Evolutionary conservation across 2,888 invertebrate species (phyloP).

Genomic region (Macaria notata): DNA sequence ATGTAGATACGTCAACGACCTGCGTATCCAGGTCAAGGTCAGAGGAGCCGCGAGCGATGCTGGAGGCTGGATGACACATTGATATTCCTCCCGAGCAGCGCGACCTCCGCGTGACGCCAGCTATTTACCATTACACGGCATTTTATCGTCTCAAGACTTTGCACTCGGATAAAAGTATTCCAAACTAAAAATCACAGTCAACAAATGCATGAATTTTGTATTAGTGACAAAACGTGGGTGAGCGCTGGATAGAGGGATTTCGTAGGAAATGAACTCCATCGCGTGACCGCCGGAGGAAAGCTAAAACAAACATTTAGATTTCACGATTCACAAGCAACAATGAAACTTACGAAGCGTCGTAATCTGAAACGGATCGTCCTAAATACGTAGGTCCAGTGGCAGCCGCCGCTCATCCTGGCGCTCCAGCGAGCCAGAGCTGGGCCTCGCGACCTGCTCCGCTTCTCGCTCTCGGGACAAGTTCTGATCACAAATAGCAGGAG

Average conservation of each 20-base stretch:
- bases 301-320: constrained; percentile 6
- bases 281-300: not conserved
- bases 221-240: not conserved
- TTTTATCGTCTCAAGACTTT: not conserved
- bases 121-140: constrained; percentile 1
- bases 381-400: constrained; percentile 55
- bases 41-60: constrained; percentile 7
- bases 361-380: constrained; percentile 50
- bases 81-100: constrained; percentile 25
- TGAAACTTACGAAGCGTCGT: constrained; percentile 39
- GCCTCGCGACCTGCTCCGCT: constrained; percentile 7
- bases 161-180: not conserved
- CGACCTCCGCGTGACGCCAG: constrained; percentile 2
- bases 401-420: constrained; percentile 48
- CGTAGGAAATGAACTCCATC: constrained; percentile 4
- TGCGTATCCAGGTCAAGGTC: constrained; percentile 44
- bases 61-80: constrained; percentile 22
- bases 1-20: constrained; percentile 39
- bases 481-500: constrained; percentile 69
- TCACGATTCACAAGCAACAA: constrained; percentile 10
- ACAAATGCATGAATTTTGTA: too few relatives aligned
- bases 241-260: not conserved
- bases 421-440: constrained; percentile 55
- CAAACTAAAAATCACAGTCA: not conserved
- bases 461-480: constrained; percentile 64